A percentile compares a stretch with the other conserved stretches of the same genome.
phyloP scores from a whole-genome alignment of 2,797 vertebrate genomes.

The Melanogrammus aeglefinus region DNA sequence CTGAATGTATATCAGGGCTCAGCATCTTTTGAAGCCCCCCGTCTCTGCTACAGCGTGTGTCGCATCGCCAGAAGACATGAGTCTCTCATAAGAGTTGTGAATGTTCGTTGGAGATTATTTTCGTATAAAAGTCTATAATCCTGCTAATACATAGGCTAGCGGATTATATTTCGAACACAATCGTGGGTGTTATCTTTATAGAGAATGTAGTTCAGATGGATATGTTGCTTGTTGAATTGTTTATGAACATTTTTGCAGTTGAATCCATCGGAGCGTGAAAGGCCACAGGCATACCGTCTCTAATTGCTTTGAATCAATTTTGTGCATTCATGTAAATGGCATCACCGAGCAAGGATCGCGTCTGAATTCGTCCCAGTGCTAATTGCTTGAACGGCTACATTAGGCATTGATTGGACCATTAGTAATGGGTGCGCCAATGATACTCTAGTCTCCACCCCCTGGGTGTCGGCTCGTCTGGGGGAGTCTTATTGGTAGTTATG shows the following conservation, averaged over 20 bases:
- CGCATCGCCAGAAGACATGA: not conserved
- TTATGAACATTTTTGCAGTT: not conserved
- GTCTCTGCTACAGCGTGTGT: not conserved
- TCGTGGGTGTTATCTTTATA: not conserved
- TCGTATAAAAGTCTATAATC: not conserved
- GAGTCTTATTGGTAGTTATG: conserved; percentile 43
- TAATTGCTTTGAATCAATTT: conserved; percentile 15
- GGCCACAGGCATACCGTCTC: not conserved
- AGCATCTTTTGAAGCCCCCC: not conserved
- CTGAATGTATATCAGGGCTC: conserved; percentile 9
- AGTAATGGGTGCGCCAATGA: conserved; percentile 32
- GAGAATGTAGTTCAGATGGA: not conserved
- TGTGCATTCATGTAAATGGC: conserved; percentile 40
- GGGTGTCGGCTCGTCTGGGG: conserved; percentile 20
- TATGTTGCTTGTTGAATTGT: not conserved
- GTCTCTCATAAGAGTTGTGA: not conserved
- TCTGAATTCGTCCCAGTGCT: conserved; percentile 57
- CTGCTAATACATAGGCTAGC: not conserved
- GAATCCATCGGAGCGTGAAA: not conserved
- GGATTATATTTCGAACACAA: not conserved
- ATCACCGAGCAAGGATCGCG: conserved; percentile 42
- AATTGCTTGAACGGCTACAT: conserved; percentile 56
- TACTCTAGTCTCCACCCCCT: not conserved
- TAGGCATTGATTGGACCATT: conserved; percentile 58
- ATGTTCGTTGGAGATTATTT: not conserved